These are phyloP conservation scores for Champsocephalus esox DNA, from an alignment of 2,797 vertebrate species.

Conservation along the genomic window DNA sequence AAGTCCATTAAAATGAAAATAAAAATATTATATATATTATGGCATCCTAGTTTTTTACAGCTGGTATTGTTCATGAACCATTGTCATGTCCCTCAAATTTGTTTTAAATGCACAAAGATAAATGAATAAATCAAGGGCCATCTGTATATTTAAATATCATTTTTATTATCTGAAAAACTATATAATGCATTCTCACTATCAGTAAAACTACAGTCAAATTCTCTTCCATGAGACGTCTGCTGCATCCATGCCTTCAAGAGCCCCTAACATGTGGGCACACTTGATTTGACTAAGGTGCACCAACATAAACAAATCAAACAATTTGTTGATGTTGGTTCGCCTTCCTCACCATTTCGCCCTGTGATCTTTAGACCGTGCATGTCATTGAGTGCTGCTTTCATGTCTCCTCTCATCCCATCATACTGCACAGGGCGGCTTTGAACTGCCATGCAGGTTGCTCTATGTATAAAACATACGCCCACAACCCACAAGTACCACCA, in stretches of 20 bases:
- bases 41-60: neutral
- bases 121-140: neutral
- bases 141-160: neutral
- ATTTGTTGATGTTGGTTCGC: constrained; percentile 76
- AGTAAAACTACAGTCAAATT: neutral
- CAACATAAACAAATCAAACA: no score
- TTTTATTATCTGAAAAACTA: neutral
- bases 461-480: constrained; percentile 57
- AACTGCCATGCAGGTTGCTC: constrained; percentile 79
- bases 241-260: constrained; percentile 43
- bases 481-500: constrained; percentile 58
- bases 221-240: constrained; percentile 33
- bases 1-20: no score
- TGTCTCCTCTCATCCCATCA: constrained; percentile 73
- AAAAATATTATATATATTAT: no score
- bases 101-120: neutral
- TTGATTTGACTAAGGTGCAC: constrained; percentile 65
- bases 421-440: constrained; percentile 72
- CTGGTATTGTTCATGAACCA: neutral
- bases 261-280: constrained; percentile 68
- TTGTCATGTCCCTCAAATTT: neutral
- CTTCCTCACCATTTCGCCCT: constrained; percentile 53
- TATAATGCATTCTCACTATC: constrained; percentile 7
- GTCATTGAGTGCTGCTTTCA: constrained; percentile 79
- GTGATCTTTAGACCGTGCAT: constrained; percentile 72